Evolutionary conservation across 2,888 invertebrate genomes (phyloP).

Genomic region (Cetonia aurata): DNA sequence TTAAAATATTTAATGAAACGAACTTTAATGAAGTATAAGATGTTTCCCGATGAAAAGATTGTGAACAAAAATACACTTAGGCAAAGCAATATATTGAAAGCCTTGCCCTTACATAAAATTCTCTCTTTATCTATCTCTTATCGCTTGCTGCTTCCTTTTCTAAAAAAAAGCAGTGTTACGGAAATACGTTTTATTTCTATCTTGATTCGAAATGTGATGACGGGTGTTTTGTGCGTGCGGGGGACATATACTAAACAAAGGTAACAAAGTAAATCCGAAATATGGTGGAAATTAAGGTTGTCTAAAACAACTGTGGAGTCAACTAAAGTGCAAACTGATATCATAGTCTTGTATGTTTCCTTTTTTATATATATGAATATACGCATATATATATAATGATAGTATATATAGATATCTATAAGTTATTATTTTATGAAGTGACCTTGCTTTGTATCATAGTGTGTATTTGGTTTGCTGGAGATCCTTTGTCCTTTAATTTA

Average conservation of each 20-base stretch:
- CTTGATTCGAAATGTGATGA: slow-evolving; percentile 33
- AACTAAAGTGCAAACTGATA: slow-evolving; percentile 57
- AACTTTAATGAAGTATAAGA: slow-evolving; percentile 29
- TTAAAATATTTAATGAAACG: slow-evolving; percentile 38
- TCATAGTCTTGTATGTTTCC: slow-evolving; percentile 62
- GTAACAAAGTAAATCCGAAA: slow-evolving; percentile 28
- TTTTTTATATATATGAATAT: slow-evolving; percentile 62
- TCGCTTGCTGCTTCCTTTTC: slow-evolving; percentile 54
- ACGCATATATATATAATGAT: slow-evolving; percentile 56
- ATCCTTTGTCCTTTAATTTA: slow-evolving; percentile 27
- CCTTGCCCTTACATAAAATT: slow-evolving; percentile 41
- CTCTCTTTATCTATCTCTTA: slow-evolving; percentile 50
- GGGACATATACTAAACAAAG: slow-evolving; percentile 21
- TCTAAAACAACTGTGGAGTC: slow-evolving; percentile 54
- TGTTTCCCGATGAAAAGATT: slow-evolving; percentile 19
- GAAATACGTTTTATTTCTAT: slow-evolving; percentile 38
- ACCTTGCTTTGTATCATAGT: slow-evolving; percentile 74
- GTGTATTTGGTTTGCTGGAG: slow-evolving; percentile 56
- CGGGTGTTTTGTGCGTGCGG: slow-evolving; percentile 31
- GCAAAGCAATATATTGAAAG: slow-evolving; percentile 34
- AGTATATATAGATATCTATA: slow-evolving; percentile 67
- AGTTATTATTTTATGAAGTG: slow-evolving; percentile 73
- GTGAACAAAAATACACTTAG: slow-evolving; percentile 37
- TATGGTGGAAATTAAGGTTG: slow-evolving; percentile 48
- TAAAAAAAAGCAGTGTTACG: slow-evolving; percentile 39